Percentiles rank a stretch among this genome's conserved stretches.
Evolutionary conservation across 2,797 vertebrate species (phyloP).

Genomic region (Aotus griseimembra): DNA sequence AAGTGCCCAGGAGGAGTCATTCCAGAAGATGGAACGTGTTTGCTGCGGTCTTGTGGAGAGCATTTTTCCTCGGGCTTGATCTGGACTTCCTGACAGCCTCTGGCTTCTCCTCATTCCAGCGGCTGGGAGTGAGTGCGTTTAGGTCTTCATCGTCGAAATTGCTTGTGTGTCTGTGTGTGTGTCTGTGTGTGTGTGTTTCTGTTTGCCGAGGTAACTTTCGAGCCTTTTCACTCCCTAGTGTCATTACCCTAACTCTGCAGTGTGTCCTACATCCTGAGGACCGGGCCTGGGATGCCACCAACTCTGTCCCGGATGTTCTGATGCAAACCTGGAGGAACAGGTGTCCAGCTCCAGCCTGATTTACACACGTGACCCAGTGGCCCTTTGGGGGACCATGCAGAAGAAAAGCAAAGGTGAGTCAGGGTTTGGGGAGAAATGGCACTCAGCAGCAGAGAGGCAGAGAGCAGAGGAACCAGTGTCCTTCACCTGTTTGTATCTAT

Average conservation of each 20-base stretch:
- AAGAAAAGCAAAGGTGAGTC: neutral
- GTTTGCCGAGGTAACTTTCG: neutral
- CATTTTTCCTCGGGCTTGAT: too few relatives aligned
- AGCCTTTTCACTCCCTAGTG: neutral
- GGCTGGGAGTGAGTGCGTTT: neutral
- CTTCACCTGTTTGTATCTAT: neutral
- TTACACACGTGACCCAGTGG: neutral
- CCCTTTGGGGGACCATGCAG: too few relatives aligned
- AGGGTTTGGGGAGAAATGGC: neutral
- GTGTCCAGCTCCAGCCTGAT: neutral
- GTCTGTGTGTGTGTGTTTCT: neutral
- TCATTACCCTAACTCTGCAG: neutral
- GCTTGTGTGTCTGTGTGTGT: too few relatives aligned
- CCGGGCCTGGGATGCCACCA: too few relatives aligned
- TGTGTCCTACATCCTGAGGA: neutral
- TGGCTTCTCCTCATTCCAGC: neutral
- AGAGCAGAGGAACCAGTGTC: neutral
- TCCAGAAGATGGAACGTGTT: neutral
- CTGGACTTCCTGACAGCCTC: neutral
- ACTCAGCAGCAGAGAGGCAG: neutral
- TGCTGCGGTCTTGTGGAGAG: rapidly evolving
- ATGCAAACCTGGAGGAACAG: neutral
- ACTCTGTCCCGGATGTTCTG: rapidly evolving
- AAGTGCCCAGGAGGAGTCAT: neutral
- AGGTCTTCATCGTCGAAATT: neutral